Percentiles rank a stretch among this genome's conserved stretches.
These are phyloP conservation scores for Neoniphon sammara DNA, from an alignment of 2,797 vertebrate genomes.

Conservation along the genomic window DNA sequence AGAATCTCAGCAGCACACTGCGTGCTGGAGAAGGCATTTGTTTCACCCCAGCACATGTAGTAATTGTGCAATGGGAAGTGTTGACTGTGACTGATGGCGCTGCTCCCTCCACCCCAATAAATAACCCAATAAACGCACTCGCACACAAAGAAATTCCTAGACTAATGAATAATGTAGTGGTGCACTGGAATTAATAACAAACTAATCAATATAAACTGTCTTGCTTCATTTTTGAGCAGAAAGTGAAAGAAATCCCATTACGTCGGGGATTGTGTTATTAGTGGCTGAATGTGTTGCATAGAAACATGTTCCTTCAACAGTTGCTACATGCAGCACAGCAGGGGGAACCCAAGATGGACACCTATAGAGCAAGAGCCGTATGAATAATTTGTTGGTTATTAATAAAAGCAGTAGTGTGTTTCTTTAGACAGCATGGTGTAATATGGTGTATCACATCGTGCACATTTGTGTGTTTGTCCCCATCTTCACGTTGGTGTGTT, in stretches of 20 bases:
- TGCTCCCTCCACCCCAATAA: conserved; percentile 13
- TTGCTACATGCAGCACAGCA: neutral
- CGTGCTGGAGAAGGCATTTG: conserved; percentile 31
- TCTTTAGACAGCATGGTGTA: neutral
- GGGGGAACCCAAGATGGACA: neutral
- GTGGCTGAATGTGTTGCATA: neutral
- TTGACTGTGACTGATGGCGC: conserved; percentile 65
- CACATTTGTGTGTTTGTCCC: neutral
- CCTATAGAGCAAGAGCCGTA: neutral
- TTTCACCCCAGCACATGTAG: conserved; percentile 33
- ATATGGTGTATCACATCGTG: no score
- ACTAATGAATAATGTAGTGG: conserved; percentile 63
- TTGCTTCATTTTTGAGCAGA: conserved; percentile 50
- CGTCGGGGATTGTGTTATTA: neutral
- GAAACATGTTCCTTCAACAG: neutral
- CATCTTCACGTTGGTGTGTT: conserved; percentile 48
- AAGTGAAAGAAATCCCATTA: conserved; percentile 10
- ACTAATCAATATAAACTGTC: conserved; percentile 70
- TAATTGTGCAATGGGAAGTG: conserved; percentile 40
- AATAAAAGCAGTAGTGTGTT: neutral
- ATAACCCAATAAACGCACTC: no score
- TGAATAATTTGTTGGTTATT: neutral
- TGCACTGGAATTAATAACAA: conserved; percentile 50
- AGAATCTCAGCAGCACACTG: conserved; percentile 9
- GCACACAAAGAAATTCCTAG: neutral